Base-by-base conservation (phyloP, 2,113 vertebrate species). In the Microcebus ravelobensis region DNA sequence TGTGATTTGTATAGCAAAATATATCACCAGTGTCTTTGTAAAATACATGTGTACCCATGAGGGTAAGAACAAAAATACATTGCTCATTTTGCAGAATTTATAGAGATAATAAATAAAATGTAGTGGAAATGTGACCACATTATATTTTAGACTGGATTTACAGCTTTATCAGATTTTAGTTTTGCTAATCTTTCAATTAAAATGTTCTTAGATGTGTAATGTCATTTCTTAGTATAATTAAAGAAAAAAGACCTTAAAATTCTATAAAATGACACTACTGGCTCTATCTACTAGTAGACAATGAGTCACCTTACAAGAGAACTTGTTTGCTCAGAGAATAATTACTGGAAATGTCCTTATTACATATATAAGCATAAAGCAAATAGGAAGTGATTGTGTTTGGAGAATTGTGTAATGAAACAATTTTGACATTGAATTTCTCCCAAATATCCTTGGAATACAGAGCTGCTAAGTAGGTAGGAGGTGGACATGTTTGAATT, bases 1-100 rank as follows among this genome's bases (percentile, higher is more conserved):
- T 94, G 50, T 94, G 70, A 94, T 94, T 95, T 94, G 87, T 94
- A 83, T 95, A 82, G 82, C 29, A 95, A 97, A 96, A 93, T 97
- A 39, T 57, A 93, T 95, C 92, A 95, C 29, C 68, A 93, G 17
- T 0, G 29, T 89, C 74, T 83, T 96, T 95, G 39, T 82, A 81
- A 95, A 95, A 92, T 79, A 31, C 59, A 45, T 10, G 23, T 21
- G 20, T 31, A 70, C 10, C 48, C 31, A 7, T 59, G 76, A 94
- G 68, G 59, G 7, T 4, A 92, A 89, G 82, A 91, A 29, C 11
- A 13, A 67, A 96, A 95, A 94, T 36, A 3, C 45, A 84, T 65
- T 70, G 23, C 8, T 93, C 21, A 67, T 81, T 95, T 80, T 92
- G 4, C 5, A 90, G 14, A 94, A 79, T 36, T 83, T 63, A 70